Conservation (phyloP, 2,888 invertebrate species). For the Acrobasis suavella region DNA sequence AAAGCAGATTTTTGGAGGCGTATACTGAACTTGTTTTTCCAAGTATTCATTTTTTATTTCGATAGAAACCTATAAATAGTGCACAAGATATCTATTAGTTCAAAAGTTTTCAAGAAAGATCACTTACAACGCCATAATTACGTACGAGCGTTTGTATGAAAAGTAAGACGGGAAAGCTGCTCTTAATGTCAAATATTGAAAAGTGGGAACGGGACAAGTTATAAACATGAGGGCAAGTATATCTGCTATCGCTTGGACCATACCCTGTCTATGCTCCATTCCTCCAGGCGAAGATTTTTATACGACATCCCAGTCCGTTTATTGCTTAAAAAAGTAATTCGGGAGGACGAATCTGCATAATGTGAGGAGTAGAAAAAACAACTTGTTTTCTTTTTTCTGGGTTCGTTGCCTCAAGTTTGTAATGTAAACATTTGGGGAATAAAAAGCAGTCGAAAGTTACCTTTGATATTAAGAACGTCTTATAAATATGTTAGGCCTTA, state of each 20-base stretch:
- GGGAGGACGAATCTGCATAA: constrained; percentile 74
- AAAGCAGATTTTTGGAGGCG: too few species aligned
- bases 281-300: constrained; percentile 66
- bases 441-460: constrained; percentile 27
- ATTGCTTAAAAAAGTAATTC: constrained; percentile 78
- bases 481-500: constrained; percentile 21
- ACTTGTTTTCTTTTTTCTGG: constrained; percentile 55
- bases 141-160: too few species aligned
- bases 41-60: too few species aligned
- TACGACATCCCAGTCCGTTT: constrained; percentile 68
- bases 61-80: too few species aligned
- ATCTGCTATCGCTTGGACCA: constrained; percentile 38
- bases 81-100: too few species aligned
- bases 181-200: too few species aligned
- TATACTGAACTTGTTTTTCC: too few species aligned
- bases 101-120: too few species aligned
- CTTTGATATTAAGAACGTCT: constrained; percentile 26
- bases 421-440: constrained; percentile 51
- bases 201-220: too few species aligned
- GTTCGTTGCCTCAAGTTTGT: constrained; percentile 36
- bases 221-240: constrained; percentile 3
- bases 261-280: constrained; percentile 43
- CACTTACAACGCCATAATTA: too few species aligned
- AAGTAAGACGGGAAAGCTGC: too few species aligned
- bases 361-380: constrained; percentile 63